Base-by-base conservation (phyloP, 2,888 invertebrate species). In the Platerodrilus igneus region DNA sequence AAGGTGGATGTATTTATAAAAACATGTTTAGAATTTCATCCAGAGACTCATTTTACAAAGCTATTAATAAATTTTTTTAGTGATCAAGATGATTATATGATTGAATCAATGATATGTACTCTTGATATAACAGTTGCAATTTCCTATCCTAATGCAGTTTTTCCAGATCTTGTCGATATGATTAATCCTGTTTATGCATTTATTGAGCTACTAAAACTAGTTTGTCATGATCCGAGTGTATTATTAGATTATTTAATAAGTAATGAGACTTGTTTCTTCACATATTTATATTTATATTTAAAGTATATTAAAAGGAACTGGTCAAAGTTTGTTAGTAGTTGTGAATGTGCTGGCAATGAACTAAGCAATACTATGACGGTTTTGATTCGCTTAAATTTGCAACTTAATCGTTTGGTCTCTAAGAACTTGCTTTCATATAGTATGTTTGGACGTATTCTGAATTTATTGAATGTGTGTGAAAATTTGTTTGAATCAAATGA, bases 31-130 rank as follows among this genome's bases (percentile, higher is more conserved):
- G 86, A 89, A 47, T 91, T 86, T 61, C 88, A 90, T 68, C 91
- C 91, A 0, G 88, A 89, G 63, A 86, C 87, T 48, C 83, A 86
- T 11, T 80, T 91, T 51, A 87, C 89, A 1, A 89, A 90, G 68
- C 86, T 91, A 76, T 75, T 92, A 32, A 86, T 91, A 41, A 86
- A 87, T 64, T 70, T 92, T 39, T 91, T 92, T 59, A 85, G 86
- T 55, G 90, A 92, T 67, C 91, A 92, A 64, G 91, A 92, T 60
- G 92, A 92, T 67, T 88, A 87, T 58, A 70, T 92, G 53, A 86
- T 92, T 41, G 92, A 92, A 71, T 85, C 89, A 2, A 90, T 92
- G 90, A 86, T 92, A 4, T 91, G 91, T 64, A 87, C 88, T 20
- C 68, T 92, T 30, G 91, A 92, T 65, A 89, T 91, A 27, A 88